Base-by-base conservation (phyloP, 2,113 vertebrate genomes). In the Hemiscyllium ocellatum region DNA sequence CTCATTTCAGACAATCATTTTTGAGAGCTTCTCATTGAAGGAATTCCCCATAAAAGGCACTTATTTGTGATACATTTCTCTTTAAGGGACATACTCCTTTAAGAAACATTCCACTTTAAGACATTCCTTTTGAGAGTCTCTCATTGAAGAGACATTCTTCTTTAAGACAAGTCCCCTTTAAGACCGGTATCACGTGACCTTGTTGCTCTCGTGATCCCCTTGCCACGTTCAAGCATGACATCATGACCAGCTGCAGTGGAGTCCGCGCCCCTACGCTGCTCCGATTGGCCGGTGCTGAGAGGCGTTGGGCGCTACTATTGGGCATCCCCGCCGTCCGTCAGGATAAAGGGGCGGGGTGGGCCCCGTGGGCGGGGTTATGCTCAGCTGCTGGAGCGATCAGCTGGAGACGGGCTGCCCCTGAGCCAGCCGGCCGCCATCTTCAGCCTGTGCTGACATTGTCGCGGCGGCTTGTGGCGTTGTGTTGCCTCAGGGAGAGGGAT, bases 191-290 rank as follows among this genome's bases (percentile, higher is more conserved):
- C 80, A 93, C 61, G 89, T 93, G 89, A 93, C 61, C 22, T 33
- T 6, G 4, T 61, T 22, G 89, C 89, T 33, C 89, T 93, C 89
- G 89, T 93, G 89, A 93, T 93, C 89, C 33, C 56, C 20, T 33
- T 93, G 89, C 89, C 89, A 93, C 89, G 89, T 93, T 68, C 61
- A 37, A 68, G n/a, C 17, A 93, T 93, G 61, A 93, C n/a, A 61
- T 93, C 89, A 93, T 61, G 52, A 1, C 24, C 86, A 52, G 87
- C 87, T 65, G 87, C 29, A 33, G 52, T 17, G 13, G 0, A 61
- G 56, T 0, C 33, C 17, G 29, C 89, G 33, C 89, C 61, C 7
- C 3, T 26, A 29, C 17, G 4, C 13, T 17, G 17, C 2, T 2
- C 33, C 33, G 17, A 93, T 93, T 93, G 61, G 89, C 19, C 89